A percentile compares a stretch with the other conserved stretches of the same genome.
These are phyloP conservation scores for Ceyx melanurus DNA, from an alignment of 2,113 vertebrate genomes.

Conservation along the genomic window DNA sequence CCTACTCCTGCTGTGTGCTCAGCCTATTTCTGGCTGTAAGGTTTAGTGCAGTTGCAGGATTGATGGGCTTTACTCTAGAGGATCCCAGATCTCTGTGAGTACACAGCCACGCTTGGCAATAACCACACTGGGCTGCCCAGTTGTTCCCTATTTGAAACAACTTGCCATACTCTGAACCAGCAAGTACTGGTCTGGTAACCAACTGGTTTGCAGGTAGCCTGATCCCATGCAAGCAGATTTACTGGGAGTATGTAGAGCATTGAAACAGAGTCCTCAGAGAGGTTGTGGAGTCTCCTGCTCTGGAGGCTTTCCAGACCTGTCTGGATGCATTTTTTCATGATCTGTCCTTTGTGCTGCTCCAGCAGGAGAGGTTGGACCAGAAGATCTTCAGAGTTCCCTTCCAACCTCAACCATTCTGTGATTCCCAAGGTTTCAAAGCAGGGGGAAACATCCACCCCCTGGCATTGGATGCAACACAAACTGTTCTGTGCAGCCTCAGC, in stretches of 20 bases:
- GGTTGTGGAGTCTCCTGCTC: too few relatives aligned
- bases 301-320: too few relatives aligned
- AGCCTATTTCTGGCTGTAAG: background rate
- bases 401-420: too few relatives aligned
- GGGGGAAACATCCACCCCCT: background rate
- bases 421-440: constrained; percentile 8
- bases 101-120: background rate
- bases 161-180: background rate
- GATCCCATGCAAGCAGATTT: background rate
- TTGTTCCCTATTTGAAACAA: background rate
- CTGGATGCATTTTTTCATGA: too few relatives aligned
- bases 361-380: too few relatives aligned
- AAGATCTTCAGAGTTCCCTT: too few relatives aligned
- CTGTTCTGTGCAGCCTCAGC: background rate
- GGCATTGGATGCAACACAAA: background rate
- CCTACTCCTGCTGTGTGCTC: background rate
- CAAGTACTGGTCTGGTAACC: background rate
- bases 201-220: background rate
- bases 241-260: too few relatives aligned
- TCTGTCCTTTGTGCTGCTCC: too few relatives aligned
- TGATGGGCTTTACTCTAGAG: background rate
- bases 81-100: background rate
- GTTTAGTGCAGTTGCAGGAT: background rate
- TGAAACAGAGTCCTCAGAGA: too few relatives aligned
- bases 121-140: background rate